phyloP scores from a whole-genome alignment of 2,888 invertebrate species.

The Phasia obesa region DNA sequence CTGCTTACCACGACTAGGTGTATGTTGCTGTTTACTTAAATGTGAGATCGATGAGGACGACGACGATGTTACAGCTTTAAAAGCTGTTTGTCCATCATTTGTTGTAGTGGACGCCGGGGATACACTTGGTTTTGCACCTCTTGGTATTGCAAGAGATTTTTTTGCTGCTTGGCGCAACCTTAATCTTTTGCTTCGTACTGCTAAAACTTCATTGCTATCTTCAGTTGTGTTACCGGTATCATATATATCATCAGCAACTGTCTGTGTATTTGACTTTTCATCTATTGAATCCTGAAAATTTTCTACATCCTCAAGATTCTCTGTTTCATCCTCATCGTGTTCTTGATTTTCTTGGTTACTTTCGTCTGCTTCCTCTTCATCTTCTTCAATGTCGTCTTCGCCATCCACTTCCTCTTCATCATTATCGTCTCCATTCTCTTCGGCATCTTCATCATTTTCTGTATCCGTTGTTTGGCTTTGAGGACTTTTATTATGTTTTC shows the following conservation, averaged over 20 bases:
- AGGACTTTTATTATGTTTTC: constrained; percentile 56
- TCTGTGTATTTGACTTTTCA: constrained; percentile 43
- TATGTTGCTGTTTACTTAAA: constrained; percentile 70
- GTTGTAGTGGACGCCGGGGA: constrained; percentile 58
- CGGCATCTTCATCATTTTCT: constrained; percentile 72
- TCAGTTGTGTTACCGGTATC: constrained; percentile 70
- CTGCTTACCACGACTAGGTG: constrained; percentile 73
- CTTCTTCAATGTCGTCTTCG: constrained; percentile 21
- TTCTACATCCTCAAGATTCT: constrained; percentile 15
- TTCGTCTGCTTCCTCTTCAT: constrained; percentile 65
- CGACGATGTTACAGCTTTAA: constrained; percentile 61
- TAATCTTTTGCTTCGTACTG: constrained; percentile 67
- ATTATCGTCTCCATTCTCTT: constrained; percentile 67
- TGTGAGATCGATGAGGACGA: constrained; percentile 52
- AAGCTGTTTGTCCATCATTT: constrained; percentile 60
- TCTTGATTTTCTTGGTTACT: constrained; percentile 66
- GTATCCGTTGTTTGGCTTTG: constrained; percentile 70
- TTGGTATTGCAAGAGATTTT: constrained; percentile 58
- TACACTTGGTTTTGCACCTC: constrained; percentile 72
- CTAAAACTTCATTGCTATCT: constrained; percentile 70
- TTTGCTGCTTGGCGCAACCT: constrained; percentile 60
- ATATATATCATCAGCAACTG: constrained; percentile 52
- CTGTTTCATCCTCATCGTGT: constrained; percentile 40
- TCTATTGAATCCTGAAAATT: constrained; percentile 37
- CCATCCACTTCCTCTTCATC: constrained; percentile 23